A percentile compares a stretch with the other conserved stretches of the same genome.
These are phyloP conservation scores for Aplysina aerophoba DNA, from an alignment of 37 sponge, comb jelly and placozoan genomes.

Conservation along the genomic window DNA sequence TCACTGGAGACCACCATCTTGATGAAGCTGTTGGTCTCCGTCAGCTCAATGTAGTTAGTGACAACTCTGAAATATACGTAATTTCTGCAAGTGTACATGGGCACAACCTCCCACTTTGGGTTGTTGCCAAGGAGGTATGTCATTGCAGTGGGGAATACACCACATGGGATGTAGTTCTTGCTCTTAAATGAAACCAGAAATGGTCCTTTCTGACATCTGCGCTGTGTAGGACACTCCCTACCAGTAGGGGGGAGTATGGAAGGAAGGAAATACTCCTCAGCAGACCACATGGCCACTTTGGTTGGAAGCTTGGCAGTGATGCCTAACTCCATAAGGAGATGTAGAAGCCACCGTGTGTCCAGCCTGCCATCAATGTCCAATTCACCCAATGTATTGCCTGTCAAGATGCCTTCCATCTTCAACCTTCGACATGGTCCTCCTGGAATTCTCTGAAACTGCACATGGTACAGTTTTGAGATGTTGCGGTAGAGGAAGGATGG, in stretches of 20 bases:
- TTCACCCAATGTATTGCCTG: not conserved
- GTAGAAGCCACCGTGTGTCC: not conserved
- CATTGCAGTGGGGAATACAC: not conserved
- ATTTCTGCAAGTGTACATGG: not conserved
- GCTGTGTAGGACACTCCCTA: not conserved
- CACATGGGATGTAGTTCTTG: constrained; percentile 30
- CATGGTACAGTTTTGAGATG: constrained; percentile 19
- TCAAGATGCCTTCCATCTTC: constrained; percentile 11
- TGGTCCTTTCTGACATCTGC: not conserved
- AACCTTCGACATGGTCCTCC: not conserved
- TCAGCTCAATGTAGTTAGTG: constrained; percentile 2
- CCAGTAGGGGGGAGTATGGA: not conserved
- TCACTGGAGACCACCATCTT: constrained; percentile 23
- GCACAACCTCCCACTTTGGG: not conserved
- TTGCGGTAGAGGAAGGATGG: constrained; percentile 17
- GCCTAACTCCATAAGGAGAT: not conserved
- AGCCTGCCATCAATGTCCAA: not conserved
- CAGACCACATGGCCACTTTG: not conserved
- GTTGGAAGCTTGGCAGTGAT: not conserved
- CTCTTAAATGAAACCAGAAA: not conserved
- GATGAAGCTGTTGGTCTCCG: constrained; percentile 23
- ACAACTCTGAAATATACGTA: not conserved
- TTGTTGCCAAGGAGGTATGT: not conserved
- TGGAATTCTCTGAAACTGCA: constrained; percentile 3
- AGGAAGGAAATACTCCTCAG: not conserved